Evolutionary conservation across 2,888 invertebrate species (phyloP).

Genomic region (Brenthis hecate): DNA sequence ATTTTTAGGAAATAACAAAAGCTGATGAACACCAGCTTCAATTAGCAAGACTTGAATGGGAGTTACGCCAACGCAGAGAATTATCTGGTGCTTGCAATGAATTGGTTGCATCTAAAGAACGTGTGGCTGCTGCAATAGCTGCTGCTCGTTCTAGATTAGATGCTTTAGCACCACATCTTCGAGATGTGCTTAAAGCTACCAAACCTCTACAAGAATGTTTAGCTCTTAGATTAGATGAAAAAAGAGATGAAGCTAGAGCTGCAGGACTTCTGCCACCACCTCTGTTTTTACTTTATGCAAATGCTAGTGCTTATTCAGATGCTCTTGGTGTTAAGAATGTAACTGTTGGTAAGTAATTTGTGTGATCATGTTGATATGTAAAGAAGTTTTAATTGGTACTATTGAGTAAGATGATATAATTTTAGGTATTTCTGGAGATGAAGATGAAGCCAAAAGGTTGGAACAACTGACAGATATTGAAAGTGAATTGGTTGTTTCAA

Average conservation of each 20-base stretch:
- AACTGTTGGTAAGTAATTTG: conserved; percentile 63
- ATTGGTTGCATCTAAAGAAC: conserved; percentile 89
- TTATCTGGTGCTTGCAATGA: conserved; percentile 89
- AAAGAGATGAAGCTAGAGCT: conserved; percentile 88
- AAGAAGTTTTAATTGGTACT: neutral
- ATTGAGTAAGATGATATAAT: conserved; percentile 33
- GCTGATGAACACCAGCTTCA: conserved; percentile 90
- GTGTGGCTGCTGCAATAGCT: conserved; percentile 88
- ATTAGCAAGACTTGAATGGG: conserved; percentile 94
- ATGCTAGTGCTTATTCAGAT: conserved; percentile 91
- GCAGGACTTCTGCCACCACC: conserved; percentile 90
- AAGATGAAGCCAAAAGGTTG: conserved; percentile 86
- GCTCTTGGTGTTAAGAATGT: conserved; percentile 84
- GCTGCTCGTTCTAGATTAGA: conserved; percentile 89
- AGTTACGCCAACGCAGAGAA: conserved; percentile 92
- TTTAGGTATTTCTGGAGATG: conserved; percentile 84
- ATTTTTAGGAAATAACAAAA: conserved; percentile 84
- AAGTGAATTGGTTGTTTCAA: conserved; percentile 77
- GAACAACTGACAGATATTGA: conserved; percentile 81
- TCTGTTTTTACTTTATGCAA: conserved; percentile 93
- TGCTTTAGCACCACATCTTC: conserved; percentile 90
- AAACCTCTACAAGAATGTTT: conserved; percentile 95
- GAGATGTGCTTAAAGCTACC: conserved; percentile 85
- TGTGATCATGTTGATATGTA: neutral
- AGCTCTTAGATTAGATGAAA: conserved; percentile 89